Conservation (phyloP, 2,888 invertebrate genomes). For the Noctua janthe region DNA sequence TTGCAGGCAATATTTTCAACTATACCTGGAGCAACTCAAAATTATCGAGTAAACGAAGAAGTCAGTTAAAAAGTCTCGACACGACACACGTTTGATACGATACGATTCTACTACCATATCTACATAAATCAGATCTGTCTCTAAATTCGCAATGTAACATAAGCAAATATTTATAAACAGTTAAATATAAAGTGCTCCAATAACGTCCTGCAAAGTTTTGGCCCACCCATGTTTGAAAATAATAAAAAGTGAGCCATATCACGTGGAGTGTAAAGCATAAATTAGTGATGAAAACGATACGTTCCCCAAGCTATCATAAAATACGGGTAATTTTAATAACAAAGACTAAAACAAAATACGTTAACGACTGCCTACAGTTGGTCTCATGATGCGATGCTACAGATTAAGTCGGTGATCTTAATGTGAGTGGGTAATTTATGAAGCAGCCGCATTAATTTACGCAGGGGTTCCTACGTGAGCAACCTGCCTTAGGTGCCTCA, state of each 20-base stretch:
- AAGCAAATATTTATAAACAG: constrained; percentile 50
- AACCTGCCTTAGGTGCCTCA: constrained; percentile 68
- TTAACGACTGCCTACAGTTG: constrained; percentile 73
- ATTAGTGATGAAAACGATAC: constrained; percentile 84
- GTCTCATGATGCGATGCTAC: constrained; percentile 59
- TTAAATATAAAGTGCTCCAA: constrained; percentile 47
- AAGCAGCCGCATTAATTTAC: constrained; percentile 79
- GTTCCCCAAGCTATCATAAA: constrained; percentile 79
- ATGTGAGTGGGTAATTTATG: constrained; percentile 83
- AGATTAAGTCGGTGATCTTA: constrained; percentile 78
- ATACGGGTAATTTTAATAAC: constrained; percentile 83
- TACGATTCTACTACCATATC: neutral
- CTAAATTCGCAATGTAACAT: constrained; percentile 12
- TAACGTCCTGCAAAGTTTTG: constrained; percentile 65
- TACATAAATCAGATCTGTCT: constrained; percentile 6
- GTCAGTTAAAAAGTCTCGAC: neutral
- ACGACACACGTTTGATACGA: neutral
- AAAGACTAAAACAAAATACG: constrained; percentile 82
- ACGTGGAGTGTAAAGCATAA: constrained; percentile 80
- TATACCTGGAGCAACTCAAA: neutral
- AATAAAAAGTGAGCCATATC: constrained; percentile 78
- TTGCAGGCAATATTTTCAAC: neutral
- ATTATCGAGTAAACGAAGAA: neutral
- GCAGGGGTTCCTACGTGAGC: constrained; percentile 71
- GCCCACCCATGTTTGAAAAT: constrained; percentile 83